Evolutionary conservation across 1,140 invertebrate species (phyloP).

Genomic region (Calosoma granatense): DNA sequence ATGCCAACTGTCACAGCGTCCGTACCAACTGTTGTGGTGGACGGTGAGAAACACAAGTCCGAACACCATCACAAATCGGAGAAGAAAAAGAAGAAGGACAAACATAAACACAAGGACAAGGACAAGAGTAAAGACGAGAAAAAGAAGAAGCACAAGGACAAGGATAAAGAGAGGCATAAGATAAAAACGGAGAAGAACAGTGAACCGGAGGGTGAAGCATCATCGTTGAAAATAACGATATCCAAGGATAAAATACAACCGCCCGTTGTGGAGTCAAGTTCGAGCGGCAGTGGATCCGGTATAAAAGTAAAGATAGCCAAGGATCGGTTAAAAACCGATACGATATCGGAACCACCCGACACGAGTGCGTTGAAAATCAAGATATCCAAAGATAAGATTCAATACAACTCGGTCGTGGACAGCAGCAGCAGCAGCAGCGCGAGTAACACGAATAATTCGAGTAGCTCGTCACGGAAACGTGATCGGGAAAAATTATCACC

Average conservation of each 20-base stretch:
- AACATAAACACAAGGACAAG: slow-evolving; percentile 54
- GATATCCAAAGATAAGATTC: slow-evolving; percentile 40
- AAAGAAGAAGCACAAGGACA: slow-evolving; percentile 52
- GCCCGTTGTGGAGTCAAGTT: slow-evolving; percentile 13
- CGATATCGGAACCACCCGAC: slow-evolving; percentile 24
- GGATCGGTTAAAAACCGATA: slow-evolving; percentile 41
- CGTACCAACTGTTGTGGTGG: slow-evolving; percentile 4
- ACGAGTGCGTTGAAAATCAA: slow-evolving; percentile 41
- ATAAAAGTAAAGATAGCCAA: slow-evolving; percentile 56
- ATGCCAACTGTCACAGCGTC: slow-evolving; percentile 11
- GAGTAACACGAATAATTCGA: slow-evolving; percentile 22
- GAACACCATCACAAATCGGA: slow-evolving; percentile 41
- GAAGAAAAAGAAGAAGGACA: slow-evolving; percentile 55
- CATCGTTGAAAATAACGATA: slow-evolving; percentile 55
- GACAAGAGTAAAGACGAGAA: slow-evolving; percentile 39
- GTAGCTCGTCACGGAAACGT: slow-evolving; percentile 24
- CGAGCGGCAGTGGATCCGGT: slow-evolving; percentile 27
- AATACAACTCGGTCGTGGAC: not conserved
- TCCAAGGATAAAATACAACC: slow-evolving; percentile 48
- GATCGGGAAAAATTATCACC: slow-evolving; percentile 24
- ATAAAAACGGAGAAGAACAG: slow-evolving; percentile 47
- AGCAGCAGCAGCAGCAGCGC: slow-evolving; percentile 19
- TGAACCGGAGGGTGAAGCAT: slow-evolving; percentile 34
- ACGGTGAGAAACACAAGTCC: not conserved
- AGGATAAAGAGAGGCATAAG: slow-evolving; percentile 45